These are phyloP conservation scores for Cyprinodon tularosa DNA, from an alignment of 2,113 vertebrate genomes.

Conservation along the genomic window DNA sequence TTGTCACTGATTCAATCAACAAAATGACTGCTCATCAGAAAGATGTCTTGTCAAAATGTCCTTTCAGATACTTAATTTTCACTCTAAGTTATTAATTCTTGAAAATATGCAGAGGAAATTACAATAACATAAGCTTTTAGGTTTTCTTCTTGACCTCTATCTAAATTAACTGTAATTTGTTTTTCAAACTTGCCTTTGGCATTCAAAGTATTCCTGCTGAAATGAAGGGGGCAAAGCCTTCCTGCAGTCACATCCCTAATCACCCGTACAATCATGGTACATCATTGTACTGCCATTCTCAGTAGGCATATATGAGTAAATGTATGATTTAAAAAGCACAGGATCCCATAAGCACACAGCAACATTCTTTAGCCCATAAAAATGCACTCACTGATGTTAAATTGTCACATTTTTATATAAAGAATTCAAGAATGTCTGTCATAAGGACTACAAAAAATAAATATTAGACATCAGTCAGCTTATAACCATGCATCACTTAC, in stretches of 20 bases:
- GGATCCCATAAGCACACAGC: conserved; percentile 8
- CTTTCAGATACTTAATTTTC: conserved; percentile 22
- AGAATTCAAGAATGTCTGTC: not conserved
- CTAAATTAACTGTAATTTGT: conserved; percentile 12
- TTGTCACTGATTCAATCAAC: conserved; percentile 6
- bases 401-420: not conserved
- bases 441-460: not conserved
- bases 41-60: conserved; percentile 30
- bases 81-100: conserved; percentile 14
- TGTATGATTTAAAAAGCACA: not conserved
- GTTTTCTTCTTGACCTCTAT: not conserved
- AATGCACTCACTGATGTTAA: not conserved
- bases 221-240: conserved; percentile 9
- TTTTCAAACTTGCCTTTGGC: conserved; percentile 32
- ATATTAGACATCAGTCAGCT: not conserved
- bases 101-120: conserved; percentile 24
- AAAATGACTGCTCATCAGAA: conserved; percentile 27
- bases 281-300: conserved; percentile 20
- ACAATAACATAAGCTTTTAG: conserved; percentile 31
- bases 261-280: conserved; percentile 3
- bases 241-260: conserved; percentile 11
- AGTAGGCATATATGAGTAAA: conserved; percentile 3
- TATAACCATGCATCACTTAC: not conserved
- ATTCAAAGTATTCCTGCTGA: conserved; percentile 8
- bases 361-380: not conserved